Base-by-base conservation (phyloP, 53 echinoderm and acorn worm genomes). In the Hippasteria phrygiana region DNA sequence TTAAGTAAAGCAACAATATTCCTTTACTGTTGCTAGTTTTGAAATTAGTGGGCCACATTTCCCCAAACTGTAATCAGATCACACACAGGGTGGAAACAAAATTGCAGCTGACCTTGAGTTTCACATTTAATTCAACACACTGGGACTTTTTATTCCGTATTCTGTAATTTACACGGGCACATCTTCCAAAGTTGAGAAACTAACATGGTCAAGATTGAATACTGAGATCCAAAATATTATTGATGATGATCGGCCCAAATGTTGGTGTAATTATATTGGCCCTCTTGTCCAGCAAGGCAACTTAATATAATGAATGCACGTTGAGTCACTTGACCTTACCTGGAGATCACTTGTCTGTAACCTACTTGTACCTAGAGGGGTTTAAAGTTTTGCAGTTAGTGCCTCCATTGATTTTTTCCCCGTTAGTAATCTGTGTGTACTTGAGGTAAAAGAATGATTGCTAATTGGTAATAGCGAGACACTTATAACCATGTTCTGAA, bases 231-330 rank as follows among this genome's bases (percentile, higher is more conserved):
- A 87, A 71, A 69, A 87, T 40, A 40, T 87, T 26, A 24, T 87
- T 45, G 24, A 46, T 22, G 87, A 69, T 28, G 67, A 48, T 67
- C 28, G 87, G 36, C 46, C 24, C 13, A 1, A 29, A 40, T 78
- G 66, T 51, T 89, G 69, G 89, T 67, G 70, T 2, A 35, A 89
- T 66, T 65, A 78, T 33, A 81, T 90, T 20, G 69, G 42, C 14
- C 90, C 82, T 34, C 71, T 90, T 32, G 55, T 90, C 17, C 71
- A 81, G 36, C 90, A 81, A 53, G 88, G 41, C 40, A 77, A 88
- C 31, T 81, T 80, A 32, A 37, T 78, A 27, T 65, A 80, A 50
- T 32, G 79, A 20, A 62, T 66, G 43, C 62, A 88, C 18, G 33
- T 88, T n/a, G 63, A 55, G n/a, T 33, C 31, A 17, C 41, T 62